Percentiles rank a stretch among this genome's conserved stretches.
phyloP scores from a whole-genome alignment of 64 coral and sea anemone genomes.

The Hydrozoanthus tunicans region DNA sequence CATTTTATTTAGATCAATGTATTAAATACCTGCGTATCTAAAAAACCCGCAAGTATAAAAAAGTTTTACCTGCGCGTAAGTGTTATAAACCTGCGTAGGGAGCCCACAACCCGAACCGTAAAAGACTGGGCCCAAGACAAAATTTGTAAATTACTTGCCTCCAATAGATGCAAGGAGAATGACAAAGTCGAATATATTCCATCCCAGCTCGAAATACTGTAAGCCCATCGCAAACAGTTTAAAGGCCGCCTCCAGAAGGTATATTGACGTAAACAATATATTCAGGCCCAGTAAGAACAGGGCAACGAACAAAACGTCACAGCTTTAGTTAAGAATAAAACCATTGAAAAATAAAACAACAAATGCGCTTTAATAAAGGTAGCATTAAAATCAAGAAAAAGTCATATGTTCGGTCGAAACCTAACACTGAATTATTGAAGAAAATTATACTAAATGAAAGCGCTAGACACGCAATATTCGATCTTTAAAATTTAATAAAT shows the following conservation, averaged over 20 bases:
- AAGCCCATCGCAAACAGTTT: constrained; percentile 72
- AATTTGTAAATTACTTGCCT: constrained; percentile 41
- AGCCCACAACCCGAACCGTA: neutral
- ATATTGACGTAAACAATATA: constrained; percentile 80
- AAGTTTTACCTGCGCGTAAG: too few relatives aligned
- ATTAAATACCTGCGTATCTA: neutral
- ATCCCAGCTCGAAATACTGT: constrained; percentile 69
- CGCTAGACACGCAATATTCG: too few relatives aligned
- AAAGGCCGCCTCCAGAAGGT: constrained; percentile 83
- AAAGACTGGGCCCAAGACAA: neutral
- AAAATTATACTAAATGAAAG: too few relatives aligned
- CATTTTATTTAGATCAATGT: too few relatives aligned
- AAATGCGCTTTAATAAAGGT: neutral
- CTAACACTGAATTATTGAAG: too few relatives aligned
- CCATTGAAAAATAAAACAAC: neutral
- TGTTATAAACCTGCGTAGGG: too few relatives aligned
- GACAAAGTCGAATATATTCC: constrained; percentile 93
- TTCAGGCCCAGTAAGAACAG: constrained; percentile 67
- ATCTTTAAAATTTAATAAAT: too few relatives aligned
- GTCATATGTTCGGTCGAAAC: too few relatives aligned
- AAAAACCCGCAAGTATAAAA: neutral
- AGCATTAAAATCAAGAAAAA: too few relatives aligned
- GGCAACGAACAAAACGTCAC: neutral
- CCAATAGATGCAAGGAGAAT: constrained; percentile 86
- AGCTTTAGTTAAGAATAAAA: constrained; percentile 68